phyloP scores from a whole-genome alignment of 2,888 invertebrate species.

The Nomada goodeniana region DNA sequence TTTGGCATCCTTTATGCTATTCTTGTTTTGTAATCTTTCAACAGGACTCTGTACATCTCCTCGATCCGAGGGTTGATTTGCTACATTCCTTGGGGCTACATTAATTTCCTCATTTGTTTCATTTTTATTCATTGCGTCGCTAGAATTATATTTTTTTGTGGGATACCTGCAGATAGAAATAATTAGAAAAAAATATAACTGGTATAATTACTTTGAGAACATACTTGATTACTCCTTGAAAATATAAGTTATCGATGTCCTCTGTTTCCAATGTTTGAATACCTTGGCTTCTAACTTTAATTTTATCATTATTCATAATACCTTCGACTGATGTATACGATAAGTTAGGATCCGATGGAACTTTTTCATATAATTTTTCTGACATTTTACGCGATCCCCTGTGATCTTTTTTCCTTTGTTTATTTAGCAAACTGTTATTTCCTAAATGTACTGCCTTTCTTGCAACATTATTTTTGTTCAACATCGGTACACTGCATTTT shows the following conservation, averaged over 20 bases:
- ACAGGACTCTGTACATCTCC: conserved; percentile 60
- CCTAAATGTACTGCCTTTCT: conserved; percentile 45
- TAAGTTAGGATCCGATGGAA: conserved; percentile 67
- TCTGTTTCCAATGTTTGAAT: conserved; percentile 80
- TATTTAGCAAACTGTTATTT: conserved; percentile 33
- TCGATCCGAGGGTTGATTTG: conserved; percentile 60
- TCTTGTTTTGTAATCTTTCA: conserved; percentile 42
- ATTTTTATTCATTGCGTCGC: conserved; percentile 43
- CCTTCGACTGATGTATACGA: conserved; percentile 43
- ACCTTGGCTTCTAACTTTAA: conserved; percentile 73
- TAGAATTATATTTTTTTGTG: conserved; percentile 66
- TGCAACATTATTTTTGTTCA: conserved; percentile 8
- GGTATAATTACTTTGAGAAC: background rate
- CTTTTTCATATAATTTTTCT: conserved; percentile 59
- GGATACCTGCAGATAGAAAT: conserved; percentile 73
- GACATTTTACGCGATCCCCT: conserved; percentile 26
- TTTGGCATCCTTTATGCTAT: conserved; percentile 43
- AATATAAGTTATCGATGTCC: conserved; percentile 74
- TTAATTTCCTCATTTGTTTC: conserved; percentile 49
- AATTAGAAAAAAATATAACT: conserved; percentile 8
- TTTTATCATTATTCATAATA: conserved; percentile 12
- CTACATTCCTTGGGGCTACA: conserved; percentile 28
- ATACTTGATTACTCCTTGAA: conserved; percentile 80
- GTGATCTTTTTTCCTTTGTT: conserved; percentile 42
- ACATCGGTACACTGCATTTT: conserved; percentile 12